Conservation (phyloP, 2,888 invertebrate genomes). For the Drosophila rellima region DNA sequence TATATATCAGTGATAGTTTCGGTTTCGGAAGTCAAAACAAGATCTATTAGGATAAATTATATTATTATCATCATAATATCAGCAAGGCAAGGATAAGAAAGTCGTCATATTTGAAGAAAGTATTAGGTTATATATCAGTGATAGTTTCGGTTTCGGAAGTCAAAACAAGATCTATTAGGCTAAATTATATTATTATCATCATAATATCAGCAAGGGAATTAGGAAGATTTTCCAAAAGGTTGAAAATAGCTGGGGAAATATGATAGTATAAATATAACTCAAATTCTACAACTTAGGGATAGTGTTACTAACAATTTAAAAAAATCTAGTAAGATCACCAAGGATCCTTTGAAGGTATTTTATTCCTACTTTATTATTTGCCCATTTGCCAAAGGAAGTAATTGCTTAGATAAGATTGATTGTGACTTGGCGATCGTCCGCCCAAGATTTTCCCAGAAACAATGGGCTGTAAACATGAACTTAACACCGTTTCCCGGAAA, state of each 20-base stretch:
- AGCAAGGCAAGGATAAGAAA: too few species aligned
- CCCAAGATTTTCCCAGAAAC: slow-evolving; percentile 70
- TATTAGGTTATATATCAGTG: neutral
- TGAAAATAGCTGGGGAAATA: neutral
- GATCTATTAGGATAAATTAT: too few species aligned
- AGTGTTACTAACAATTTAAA: neutral
- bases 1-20: too few species aligned
- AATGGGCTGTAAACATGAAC: slow-evolving; percentile 74
- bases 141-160: too few species aligned
- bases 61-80: too few species aligned
- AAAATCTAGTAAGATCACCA: neutral
- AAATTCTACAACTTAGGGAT: neutral
- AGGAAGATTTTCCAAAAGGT: neutral
- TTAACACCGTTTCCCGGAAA: slow-evolving; percentile 78
- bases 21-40: neutral
- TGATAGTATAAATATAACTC: neutral
- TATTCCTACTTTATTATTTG: neutral
- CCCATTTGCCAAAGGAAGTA: slow-evolving; percentile 35
- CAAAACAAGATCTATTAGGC: neutral
- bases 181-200: too few species aligned
- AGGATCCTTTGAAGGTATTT: neutral
- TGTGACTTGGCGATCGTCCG: slow-evolving; percentile 26
- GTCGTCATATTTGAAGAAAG: neutral
- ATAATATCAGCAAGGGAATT: neutral
- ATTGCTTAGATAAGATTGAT: slow-evolving; percentile 34